Percentiles rank a stretch among this genome's conserved stretches.
Conservation (phyloP, 2,113 vertebrate species). For the Cygnus atratus region DNA sequence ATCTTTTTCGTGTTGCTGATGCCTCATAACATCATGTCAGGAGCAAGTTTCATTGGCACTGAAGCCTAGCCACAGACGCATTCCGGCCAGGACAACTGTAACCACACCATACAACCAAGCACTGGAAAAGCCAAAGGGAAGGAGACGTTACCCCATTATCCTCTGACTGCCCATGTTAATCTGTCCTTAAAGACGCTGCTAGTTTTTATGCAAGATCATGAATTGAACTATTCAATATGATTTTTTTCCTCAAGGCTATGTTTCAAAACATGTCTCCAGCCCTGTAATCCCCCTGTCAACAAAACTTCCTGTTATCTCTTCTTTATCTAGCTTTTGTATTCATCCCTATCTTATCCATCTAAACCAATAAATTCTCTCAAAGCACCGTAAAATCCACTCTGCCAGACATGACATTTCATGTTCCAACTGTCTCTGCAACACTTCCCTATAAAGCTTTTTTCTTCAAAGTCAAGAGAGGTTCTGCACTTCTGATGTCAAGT, state of each 20-base stretch:
- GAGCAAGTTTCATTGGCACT: neutral
- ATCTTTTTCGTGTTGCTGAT: neutral
- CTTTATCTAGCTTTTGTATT: conserved; percentile 31
- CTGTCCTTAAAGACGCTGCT: neutral
- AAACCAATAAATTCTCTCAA: neutral
- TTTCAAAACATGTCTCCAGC: conserved; percentile 8
- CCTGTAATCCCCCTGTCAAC: conserved; percentile 22
- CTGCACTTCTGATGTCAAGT: neutral
- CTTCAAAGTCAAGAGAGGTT: neutral
- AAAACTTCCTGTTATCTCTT: conserved; percentile 12
- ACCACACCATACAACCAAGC: neutral
- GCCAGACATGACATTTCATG: neutral
- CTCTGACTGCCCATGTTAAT: neutral
- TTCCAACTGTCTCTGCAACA: neutral
- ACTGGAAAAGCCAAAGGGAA: neutral
- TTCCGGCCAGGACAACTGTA: neutral
- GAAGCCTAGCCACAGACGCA: neutral
- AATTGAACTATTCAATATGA: neutral
- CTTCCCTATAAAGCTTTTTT: neutral
- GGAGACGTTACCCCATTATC: neutral
- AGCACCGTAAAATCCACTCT: conserved; percentile 8
- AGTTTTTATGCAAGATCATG: neutral
- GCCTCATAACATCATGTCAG: neutral
- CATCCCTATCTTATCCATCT: neutral
- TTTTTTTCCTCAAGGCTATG: neutral